Evolutionary conservation across 1,140 invertebrate genomes (phyloP).

Genomic region (Neuroterus valhalla): DNA sequence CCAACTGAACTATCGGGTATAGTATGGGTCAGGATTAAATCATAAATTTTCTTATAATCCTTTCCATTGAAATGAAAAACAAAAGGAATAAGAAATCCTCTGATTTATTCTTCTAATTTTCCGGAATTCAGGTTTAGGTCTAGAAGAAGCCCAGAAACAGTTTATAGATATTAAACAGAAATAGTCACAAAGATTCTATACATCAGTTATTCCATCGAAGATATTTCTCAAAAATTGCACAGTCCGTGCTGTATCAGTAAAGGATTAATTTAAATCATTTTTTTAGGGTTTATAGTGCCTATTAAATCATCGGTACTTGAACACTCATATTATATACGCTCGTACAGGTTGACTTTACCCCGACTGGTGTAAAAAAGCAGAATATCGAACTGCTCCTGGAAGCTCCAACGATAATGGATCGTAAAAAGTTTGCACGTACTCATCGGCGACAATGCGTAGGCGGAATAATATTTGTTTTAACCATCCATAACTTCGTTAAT

Average conservation of each 20-base stretch:
- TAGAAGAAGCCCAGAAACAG: neutral
- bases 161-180: too few relatives aligned
- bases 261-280: neutral
- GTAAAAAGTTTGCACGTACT: constrained; percentile 21
- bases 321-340: neutral
- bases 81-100: too few relatives aligned
- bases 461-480: constrained; percentile 25
- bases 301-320: neutral
- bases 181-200: too few relatives aligned
- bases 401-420: constrained; percentile 9
- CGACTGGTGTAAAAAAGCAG: neutral
- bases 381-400: constrained; percentile 11
- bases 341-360: neutral
- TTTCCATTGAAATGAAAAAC: too few relatives aligned
- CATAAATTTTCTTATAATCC: too few relatives aligned
- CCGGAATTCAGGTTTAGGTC: too few relatives aligned
- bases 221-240: neutral
- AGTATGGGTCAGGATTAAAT: too few relatives aligned
- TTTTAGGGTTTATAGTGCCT: neutral
- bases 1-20: too few relatives aligned
- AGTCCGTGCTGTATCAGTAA: neutral
- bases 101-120: too few relatives aligned
- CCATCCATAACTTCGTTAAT: constrained; percentile 17
- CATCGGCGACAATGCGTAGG: constrained; percentile 21
- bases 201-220: neutral